A percentile compares a stretch with the other conserved stretches of the same genome.
phyloP scores from a whole-genome alignment of 2,888 invertebrate genomes.

The Caenorhabditis afra region DNA sequence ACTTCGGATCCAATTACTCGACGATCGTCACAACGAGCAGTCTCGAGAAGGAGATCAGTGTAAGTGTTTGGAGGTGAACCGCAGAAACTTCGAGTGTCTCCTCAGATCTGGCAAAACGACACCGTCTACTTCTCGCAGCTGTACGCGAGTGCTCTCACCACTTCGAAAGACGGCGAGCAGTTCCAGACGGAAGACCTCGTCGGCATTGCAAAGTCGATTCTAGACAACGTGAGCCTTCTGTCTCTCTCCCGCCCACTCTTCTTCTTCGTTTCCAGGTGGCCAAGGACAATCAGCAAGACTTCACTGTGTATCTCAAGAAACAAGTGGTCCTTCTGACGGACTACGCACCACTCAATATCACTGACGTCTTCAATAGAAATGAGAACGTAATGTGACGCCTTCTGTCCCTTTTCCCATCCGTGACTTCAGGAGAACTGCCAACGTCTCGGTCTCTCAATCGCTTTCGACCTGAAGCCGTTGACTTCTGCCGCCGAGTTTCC shows the following conservation, averaged over 20 bases:
- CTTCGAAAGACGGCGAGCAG: neutral
- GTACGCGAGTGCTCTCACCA: conserved; percentile 24
- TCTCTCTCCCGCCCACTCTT: neutral
- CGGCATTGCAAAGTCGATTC: conserved; percentile 32
- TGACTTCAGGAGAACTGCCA: conserved; percentile 61
- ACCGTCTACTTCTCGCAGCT: conserved; percentile 9
- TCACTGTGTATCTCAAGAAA: conserved; percentile 61
- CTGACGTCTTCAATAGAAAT: conserved; percentile 55
- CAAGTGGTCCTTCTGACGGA: conserved; percentile 66
- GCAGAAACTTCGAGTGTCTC: no score
- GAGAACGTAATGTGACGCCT: conserved; percentile 56
- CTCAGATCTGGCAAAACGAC: conserved; percentile 55
- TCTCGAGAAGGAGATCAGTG: conserved; percentile 38
- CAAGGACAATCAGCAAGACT: conserved; percentile 62
- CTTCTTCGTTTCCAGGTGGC: conserved; percentile 35
- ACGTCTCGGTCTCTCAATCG: conserved; percentile 53
- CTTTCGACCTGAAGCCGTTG: conserved; percentile 30
- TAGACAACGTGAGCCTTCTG: conserved; percentile 27
- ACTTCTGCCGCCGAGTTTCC: conserved; percentile 50
- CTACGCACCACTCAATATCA: conserved; percentile 61
- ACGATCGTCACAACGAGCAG: conserved; percentile 40
- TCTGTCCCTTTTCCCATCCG: neutral
- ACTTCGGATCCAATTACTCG: conserved; percentile 55
- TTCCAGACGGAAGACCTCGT: conserved; percentile 31
- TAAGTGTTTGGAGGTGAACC: no score